Conservation (phyloP, 64 coral and sea anemone species). For the Stichodactyla mertensii region DNA sequence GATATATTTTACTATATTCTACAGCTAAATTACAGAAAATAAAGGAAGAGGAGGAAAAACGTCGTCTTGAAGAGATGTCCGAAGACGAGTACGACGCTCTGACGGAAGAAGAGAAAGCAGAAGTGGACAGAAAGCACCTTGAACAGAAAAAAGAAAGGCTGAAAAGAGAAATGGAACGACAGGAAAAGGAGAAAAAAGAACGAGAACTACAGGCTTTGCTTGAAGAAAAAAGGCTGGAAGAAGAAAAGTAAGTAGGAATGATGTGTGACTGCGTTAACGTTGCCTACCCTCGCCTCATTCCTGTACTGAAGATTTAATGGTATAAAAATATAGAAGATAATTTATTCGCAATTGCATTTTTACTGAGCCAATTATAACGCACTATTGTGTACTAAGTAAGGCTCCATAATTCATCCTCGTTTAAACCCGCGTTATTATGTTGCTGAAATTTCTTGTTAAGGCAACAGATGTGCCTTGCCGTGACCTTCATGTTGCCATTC, state of each 20-base stretch:
- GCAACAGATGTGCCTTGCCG: too few relatives aligned
- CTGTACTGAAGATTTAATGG: too few relatives aligned
- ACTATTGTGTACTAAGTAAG: too few relatives aligned
- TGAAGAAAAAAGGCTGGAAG: conserved; percentile 91
- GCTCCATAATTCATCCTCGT: too few relatives aligned
- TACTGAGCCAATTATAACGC: too few relatives aligned
- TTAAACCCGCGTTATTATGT: too few relatives aligned
- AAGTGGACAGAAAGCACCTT: conserved; percentile 89
- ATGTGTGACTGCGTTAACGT: not conserved
- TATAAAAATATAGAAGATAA: too few relatives aligned
- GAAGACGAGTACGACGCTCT: conserved; percentile 96
- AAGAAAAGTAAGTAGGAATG: conserved; percentile 65
- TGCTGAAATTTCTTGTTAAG: too few relatives aligned
- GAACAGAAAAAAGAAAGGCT: conserved; percentile 95
- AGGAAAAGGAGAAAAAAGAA: conserved; percentile 85
- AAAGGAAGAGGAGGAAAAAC: conserved; percentile 82
- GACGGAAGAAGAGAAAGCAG: conserved; percentile 92
- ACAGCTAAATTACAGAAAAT: conserved; percentile 67
- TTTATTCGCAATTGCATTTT: too few relatives aligned
- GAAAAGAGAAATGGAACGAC: conserved; percentile 81
- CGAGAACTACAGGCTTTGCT: conserved; percentile 75
- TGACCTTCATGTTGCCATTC: too few relatives aligned
- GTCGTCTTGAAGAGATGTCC: conserved; percentile 93
- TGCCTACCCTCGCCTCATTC: too few relatives aligned
- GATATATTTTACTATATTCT: not conserved